phyloP scores from a whole-genome alignment of 2,888 invertebrate genomes.

The Ectropis crepuscularia region DNA sequence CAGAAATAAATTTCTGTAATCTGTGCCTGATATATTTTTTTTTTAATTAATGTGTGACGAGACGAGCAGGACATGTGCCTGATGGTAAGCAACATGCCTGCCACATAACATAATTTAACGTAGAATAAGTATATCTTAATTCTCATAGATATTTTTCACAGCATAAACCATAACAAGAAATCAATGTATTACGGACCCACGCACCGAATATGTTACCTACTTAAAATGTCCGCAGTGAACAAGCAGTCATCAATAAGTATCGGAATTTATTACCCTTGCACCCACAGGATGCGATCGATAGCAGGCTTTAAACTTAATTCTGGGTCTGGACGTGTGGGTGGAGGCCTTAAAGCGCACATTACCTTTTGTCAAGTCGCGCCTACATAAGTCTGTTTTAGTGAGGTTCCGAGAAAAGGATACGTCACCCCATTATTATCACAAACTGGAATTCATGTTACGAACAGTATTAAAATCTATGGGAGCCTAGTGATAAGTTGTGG shows the following conservation, averaged over 20 bases:
- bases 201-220: slow-evolving; percentile 1
- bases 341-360: slow-evolving; percentile 46
- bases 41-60: too few relatives aligned
- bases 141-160: too few relatives aligned
- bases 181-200: slow-evolving; percentile 5
- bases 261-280: slow-evolving; percentile 50
- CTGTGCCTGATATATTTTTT: too few relatives aligned
- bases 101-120: too few relatives aligned
- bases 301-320: slow-evolving; percentile 53
- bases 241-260: slow-evolving; percentile 51
- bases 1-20: too few relatives aligned
- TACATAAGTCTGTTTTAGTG: slow-evolving; percentile 37
- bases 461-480: not conserved
- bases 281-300: slow-evolving; percentile 41
- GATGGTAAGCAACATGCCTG: too few relatives aligned
- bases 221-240: slow-evolving; percentile 49
- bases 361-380: slow-evolving; percentile 47
- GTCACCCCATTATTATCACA: not conserved
- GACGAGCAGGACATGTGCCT: too few relatives aligned
- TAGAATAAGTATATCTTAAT: too few relatives aligned
- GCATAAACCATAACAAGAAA: too few relatives aligned
- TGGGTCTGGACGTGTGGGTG: slow-evolving; percentile 32
- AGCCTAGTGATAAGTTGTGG: too few relatives aligned
- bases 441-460: not conserved
- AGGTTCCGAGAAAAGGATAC: slow-evolving; percentile 5